A percentile compares a stretch with the other conserved stretches of the same genome.
Evolutionary conservation across 2,113 vertebrate species (phyloP).

Genomic region (Cromileptes altivelis): DNA sequence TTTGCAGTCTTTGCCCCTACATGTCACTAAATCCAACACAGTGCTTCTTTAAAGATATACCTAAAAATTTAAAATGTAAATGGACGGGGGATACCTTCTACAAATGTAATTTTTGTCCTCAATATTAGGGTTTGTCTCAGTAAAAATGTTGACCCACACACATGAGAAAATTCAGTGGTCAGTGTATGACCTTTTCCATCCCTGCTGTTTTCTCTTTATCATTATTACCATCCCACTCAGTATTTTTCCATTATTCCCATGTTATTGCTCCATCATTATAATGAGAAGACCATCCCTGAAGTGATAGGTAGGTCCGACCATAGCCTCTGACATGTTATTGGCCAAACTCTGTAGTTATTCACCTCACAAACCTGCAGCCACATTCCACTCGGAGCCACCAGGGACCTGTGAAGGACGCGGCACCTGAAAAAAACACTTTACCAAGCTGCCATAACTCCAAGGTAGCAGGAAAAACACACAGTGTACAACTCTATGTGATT

Average conservation of each 20-base stretch:
- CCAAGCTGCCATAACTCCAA: conserved; percentile 42
- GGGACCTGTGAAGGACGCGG: conserved; percentile 52
- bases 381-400: conserved; percentile 30
- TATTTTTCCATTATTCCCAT: conserved; percentile 27
- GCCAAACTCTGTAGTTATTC: conserved; percentile 26
- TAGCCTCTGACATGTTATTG: conserved; percentile 48
- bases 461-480: conserved; percentile 41
- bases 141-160: conserved; percentile 4
- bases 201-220: conserved; percentile 14
- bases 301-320: conserved; percentile 29
- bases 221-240: conserved; percentile 9
- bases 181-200: conserved; percentile 20
- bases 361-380: conserved; percentile 37
- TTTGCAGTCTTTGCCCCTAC: no score
- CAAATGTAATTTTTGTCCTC: background rate
- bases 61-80: background rate
- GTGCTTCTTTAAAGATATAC: background rate
- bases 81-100: background rate
- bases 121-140: background rate
- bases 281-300: conserved; percentile 41
- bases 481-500: conserved; percentile 18
- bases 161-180: background rate
- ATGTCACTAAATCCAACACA: no score
- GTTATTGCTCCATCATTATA: conserved; percentile 23
- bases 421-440: conserved; percentile 43